These are phyloP conservation scores for Ostrea edulis DNA, from an alignment of 1,140 invertebrate species.

Conservation along the genomic window DNA sequence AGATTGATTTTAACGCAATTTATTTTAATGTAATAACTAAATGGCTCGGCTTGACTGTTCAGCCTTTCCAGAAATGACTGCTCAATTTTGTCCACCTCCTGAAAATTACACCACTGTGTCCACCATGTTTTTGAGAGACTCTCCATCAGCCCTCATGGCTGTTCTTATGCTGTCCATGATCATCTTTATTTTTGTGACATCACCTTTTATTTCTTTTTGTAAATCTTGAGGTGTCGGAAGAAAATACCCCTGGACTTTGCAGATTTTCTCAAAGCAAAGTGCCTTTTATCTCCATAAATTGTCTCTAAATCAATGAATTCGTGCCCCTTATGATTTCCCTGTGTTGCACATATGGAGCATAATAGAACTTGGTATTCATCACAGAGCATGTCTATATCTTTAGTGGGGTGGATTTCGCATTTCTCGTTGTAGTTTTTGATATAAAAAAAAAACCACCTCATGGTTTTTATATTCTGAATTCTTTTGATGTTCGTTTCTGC, in stretches of 20 bases:
- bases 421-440: background rate
- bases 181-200: background rate
- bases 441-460: background rate
- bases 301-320: background rate
- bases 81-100: background rate
- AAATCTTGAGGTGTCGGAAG: background rate
- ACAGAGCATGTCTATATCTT: background rate
- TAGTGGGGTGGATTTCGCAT: background rate
- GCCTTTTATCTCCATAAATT: background rate
- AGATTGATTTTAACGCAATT: too few relatives aligned
- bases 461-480: too few relatives aligned
- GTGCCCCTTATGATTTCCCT: background rate
- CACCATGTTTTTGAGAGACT: background rate
- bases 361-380: background rate
- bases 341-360: background rate
- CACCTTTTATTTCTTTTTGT: background rate
- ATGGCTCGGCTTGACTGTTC: background rate
- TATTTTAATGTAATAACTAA: background rate
- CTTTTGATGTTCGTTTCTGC: too few relatives aligned
- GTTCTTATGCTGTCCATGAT: background rate
- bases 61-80: background rate
- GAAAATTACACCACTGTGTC: background rate
- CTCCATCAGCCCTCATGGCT: background rate
- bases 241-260: background rate
- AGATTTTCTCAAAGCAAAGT: background rate